These are phyloP conservation scores for Ditylenchus weischeri DNA, from an alignment of 2,888 invertebrate genomes.

Conservation along the genomic window DNA sequence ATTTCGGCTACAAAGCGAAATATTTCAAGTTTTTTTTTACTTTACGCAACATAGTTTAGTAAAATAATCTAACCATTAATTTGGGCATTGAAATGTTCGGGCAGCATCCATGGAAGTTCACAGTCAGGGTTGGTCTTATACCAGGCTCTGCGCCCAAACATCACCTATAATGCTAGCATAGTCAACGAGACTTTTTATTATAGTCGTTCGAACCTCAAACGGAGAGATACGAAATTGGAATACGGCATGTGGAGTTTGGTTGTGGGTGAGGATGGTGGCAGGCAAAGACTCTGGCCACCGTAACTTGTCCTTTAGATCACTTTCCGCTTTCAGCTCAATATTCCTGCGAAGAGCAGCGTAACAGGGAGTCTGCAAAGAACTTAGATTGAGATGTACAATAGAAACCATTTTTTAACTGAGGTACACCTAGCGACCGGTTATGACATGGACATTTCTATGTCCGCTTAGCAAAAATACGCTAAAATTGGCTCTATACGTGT, in stretches of 20 bases:
- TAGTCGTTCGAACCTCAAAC: constrained; percentile 5
- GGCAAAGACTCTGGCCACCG: constrained; percentile 19
- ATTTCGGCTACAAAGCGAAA: no score
- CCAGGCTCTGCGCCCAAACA: constrained; percentile 20
- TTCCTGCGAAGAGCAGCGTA: constrained; percentile 12
- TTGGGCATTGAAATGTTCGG: not conserved
- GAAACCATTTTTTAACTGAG: not conserved
- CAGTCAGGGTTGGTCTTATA: constrained; percentile 14
- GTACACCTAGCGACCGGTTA: no score
- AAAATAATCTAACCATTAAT: not conserved
- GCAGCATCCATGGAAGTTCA: constrained; percentile 16
- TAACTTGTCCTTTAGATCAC: constrained; percentile 3
- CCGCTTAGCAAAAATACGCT: no score
- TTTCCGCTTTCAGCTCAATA: constrained; percentile 13
- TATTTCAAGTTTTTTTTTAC: not conserved
- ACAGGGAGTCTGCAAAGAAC: constrained; percentile 11
- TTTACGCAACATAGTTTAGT: not conserved
- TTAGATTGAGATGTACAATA: not conserved
- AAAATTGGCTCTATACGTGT: no score
- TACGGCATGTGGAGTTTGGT: constrained; percentile 16
- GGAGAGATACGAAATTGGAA: constrained; percentile 19
- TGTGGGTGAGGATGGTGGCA: constrained; percentile 14
- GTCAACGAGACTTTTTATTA: not conserved
- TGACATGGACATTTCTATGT: no score
- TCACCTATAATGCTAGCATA: constrained; percentile 9